phyloP scores from a whole-genome alignment of 2,797 vertebrate genomes.

The Falco concolor region DNA sequence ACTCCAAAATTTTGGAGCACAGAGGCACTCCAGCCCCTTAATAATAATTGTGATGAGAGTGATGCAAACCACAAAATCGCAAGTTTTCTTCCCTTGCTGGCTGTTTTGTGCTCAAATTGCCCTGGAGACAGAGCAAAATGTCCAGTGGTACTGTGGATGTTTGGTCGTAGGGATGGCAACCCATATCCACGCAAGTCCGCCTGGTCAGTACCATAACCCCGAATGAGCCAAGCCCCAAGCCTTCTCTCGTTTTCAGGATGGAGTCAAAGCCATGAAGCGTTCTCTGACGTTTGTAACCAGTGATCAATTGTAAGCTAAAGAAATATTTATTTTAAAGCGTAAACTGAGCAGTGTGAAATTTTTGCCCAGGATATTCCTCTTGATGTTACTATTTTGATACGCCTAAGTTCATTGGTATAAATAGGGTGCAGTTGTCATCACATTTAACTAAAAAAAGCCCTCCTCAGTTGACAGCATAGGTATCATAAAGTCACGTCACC shows the following conservation, averaged over 20 bases:
- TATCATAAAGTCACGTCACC: conserved; percentile 36
- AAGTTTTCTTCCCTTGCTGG: neutral
- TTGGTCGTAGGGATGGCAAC: neutral
- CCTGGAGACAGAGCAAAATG: neutral
- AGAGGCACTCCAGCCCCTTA: neutral
- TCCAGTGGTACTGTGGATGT: neutral
- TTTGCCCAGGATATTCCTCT: conserved; percentile 46
- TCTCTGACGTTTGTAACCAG: neutral
- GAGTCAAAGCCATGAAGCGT: neutral
- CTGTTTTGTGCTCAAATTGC: neutral
- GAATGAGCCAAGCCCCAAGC: neutral
- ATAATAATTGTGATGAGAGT: neutral
- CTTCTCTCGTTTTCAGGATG: neutral
- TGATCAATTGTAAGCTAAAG: conserved; percentile 23
- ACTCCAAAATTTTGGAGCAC: neutral
- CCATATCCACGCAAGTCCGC: neutral
- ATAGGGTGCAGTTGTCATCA: conserved; percentile 69
- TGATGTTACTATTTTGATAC: conserved; percentile 52
- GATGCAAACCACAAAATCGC: neutral
- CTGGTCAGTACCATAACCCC: neutral
- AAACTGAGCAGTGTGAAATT: conserved; percentile 40
- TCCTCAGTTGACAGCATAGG: conserved; percentile 37
- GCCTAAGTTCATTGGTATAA: conserved; percentile 56
- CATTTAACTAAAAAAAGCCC: conserved; percentile 45
- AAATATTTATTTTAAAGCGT: conserved; percentile 65